Conservation (phyloP, 1,140 invertebrate genomes). For the Polyergus mexicanus region DNA sequence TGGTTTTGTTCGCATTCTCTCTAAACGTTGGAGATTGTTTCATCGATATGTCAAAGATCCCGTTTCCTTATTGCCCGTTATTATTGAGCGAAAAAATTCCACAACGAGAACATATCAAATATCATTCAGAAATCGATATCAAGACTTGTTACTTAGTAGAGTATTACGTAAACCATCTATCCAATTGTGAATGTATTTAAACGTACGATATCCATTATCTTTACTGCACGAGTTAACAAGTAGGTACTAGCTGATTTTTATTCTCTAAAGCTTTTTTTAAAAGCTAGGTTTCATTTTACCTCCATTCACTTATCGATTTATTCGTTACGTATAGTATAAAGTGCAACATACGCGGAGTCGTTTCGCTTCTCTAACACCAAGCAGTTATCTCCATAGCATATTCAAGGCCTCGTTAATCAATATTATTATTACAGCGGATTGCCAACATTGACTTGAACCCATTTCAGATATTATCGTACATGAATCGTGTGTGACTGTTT, state of each 20-base stretch:
- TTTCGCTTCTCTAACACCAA: slow-evolving; percentile 10
- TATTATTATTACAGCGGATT: slow-evolving; percentile 42
- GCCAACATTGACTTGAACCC: slow-evolving; percentile 18
- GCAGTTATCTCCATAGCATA: neutral
- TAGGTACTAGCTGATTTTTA: neutral
- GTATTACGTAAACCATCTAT: neutral
- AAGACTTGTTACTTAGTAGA: neutral
- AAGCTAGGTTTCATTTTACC: slow-evolving; percentile 2
- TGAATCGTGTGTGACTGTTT: slow-evolving; percentile 52
- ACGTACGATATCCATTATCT: neutral
- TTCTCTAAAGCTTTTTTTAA: neutral
- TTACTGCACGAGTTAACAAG: neutral
- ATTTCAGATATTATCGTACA: slow-evolving; percentile 67
- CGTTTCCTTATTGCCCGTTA: neutral
- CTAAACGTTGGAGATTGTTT: slow-evolving; percentile 1
- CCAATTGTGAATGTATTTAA: neutral
- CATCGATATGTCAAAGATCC: neutral
- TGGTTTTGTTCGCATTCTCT: neutral
- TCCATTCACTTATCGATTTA: slow-evolving; percentile 29
- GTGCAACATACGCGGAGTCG: neutral
- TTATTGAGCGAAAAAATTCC: neutral
- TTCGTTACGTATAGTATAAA: neutral
- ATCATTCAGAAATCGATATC: neutral
- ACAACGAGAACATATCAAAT: neutral
- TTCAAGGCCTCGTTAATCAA: slow-evolving; percentile 44